Evolutionary conservation across 1,140 invertebrate species (phyloP).

Genomic region (Camponotus vicinus): DNA sequence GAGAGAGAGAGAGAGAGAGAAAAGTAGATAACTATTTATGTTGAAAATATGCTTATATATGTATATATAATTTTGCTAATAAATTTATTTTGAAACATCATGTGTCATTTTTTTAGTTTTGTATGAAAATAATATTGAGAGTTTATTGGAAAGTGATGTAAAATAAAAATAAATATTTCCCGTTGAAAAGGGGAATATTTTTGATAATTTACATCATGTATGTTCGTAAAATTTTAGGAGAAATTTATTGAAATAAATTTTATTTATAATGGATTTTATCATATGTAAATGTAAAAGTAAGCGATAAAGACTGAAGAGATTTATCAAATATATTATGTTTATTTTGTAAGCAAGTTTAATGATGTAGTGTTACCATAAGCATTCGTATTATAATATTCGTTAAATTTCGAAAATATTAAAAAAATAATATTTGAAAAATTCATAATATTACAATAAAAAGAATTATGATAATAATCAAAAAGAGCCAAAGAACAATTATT

Average conservation of each 20-base stretch:
- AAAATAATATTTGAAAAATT: not conserved
- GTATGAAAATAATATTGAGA: not conserved
- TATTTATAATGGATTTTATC: constrained; percentile 4
- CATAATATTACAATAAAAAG: not conserved
- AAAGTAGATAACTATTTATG: too few relatives aligned
- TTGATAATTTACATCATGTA: constrained; percentile 14
- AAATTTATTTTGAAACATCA: too few relatives aligned
- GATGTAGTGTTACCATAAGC: not conserved
- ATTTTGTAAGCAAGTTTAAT: constrained; percentile 18
- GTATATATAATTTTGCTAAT: not conserved
- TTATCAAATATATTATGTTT: not conserved
- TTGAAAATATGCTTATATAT: not conserved
- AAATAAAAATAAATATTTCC: constrained; percentile 33
- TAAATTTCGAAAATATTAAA: not conserved
- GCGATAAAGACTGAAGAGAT: not conserved
- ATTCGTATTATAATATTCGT: not conserved
- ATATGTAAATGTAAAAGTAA: not conserved
- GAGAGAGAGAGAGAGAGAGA: too few relatives aligned
- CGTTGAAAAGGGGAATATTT: not conserved
- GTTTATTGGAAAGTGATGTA: not conserved
- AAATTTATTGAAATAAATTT: constrained; percentile 18
- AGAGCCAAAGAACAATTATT: not conserved
- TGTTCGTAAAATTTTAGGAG: not conserved
- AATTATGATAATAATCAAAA: not conserved
- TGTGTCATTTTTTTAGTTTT: not conserved